phyloP scores from a whole-genome alignment of 2,888 invertebrate species.

The Spodoptera littoralis region DNA sequence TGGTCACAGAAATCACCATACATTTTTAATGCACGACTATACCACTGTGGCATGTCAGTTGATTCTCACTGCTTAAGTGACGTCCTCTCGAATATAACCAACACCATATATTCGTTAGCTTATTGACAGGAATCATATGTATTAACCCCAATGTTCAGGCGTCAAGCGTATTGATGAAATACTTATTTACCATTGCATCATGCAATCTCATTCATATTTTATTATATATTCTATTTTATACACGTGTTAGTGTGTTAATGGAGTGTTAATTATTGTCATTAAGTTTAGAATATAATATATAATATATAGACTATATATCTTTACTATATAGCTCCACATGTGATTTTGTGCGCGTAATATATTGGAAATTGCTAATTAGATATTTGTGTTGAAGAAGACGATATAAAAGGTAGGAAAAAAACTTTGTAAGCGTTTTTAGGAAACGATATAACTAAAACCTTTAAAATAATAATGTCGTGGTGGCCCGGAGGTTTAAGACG shows the following conservation, averaged over 20 bases:
- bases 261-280: not conserved
- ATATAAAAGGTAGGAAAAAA: too few relatives aligned
- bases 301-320: too few relatives aligned
- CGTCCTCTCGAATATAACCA: conserved; percentile 35
- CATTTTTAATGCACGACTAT: conserved; percentile 41
- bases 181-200: conserved; percentile 82
- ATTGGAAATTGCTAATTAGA: too few relatives aligned
- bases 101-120: conserved; percentile 43
- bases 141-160: conserved; percentile 73
- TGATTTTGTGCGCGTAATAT: too few relatives aligned
- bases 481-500: too few relatives aligned
- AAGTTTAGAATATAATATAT: too few relatives aligned
- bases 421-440: too few relatives aligned
- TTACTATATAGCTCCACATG: too few relatives aligned
- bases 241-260: conserved; percentile 28
- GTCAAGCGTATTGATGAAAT: conserved; percentile 73
- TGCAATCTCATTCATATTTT: conserved; percentile 43
- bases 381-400: too few relatives aligned
- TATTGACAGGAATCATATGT: conserved; percentile 63
- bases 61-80: conserved; percentile 25
- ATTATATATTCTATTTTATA: conserved; percentile 16
- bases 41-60: conserved; percentile 36
- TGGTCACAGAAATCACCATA: conserved; percentile 49
- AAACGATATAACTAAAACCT: too few relatives aligned
- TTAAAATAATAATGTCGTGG: too few relatives aligned